Evolutionary conservation across 1,140 invertebrate genomes (phyloP).

Genomic region (Zeugodacus cucurbitae): DNA sequence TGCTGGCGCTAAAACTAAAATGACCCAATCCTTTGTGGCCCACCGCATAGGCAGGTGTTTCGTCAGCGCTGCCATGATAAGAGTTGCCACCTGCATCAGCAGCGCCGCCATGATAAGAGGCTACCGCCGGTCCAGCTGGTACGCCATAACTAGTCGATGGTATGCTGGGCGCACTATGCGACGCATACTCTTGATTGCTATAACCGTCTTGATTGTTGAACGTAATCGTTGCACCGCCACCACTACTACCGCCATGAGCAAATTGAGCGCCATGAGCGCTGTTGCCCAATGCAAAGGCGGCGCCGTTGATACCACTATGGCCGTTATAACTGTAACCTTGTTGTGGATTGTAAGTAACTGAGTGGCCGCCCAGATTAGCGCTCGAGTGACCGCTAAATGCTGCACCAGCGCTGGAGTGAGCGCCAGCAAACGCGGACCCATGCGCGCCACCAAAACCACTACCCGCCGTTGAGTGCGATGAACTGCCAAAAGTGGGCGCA

Average conservation of each 20-base stretch:
- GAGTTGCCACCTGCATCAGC: neutral
- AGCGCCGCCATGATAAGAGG: neutral
- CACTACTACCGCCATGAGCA: neutral
- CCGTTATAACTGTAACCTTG: neutral
- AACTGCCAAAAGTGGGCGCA: neutral
- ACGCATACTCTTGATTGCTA: neutral
- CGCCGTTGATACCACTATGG: neutral
- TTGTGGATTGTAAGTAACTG: neutral
- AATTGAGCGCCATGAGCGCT: neutral
- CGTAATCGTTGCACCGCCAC: neutral
- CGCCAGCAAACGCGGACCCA: neutral
- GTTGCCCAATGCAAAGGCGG: neutral
- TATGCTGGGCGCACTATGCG: slow-evolving; percentile 1
- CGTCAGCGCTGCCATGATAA: neutral
- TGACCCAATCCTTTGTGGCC: slow-evolving; percentile 62
- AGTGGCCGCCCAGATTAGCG: neutral
- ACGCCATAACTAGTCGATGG: slow-evolving; percentile 36
- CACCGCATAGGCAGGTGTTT: slow-evolving; percentile 52
- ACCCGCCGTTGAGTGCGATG: neutral
- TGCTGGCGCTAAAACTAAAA: slow-evolving; percentile 57
- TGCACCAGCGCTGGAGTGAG: neutral
- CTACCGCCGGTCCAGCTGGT: neutral
- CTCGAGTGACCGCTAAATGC: neutral
- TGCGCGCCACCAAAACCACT: neutral
- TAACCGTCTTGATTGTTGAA: slow-evolving; percentile 2